phyloP scores from a whole-genome alignment of 2,888 invertebrate genomes.

The Camptogramma bilineatum region DNA sequence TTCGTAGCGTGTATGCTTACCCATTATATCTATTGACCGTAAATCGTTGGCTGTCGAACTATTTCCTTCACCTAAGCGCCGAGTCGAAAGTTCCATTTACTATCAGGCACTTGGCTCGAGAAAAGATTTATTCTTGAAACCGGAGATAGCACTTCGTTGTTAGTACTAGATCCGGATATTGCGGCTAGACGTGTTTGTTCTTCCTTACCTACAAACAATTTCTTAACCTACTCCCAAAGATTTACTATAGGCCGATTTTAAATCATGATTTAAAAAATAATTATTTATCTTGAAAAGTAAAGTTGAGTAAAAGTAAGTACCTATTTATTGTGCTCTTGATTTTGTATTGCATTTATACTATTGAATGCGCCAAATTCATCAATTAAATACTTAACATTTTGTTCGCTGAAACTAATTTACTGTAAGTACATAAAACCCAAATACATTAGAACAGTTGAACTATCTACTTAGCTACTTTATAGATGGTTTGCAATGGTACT shows the following conservation, averaged over 20 bases:
- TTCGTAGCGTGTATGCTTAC: not conserved
- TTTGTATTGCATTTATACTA: no score
- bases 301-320: no score
- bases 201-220: constrained; percentile 25
- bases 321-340: no score
- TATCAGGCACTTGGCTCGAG: constrained; percentile 21
- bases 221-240: not conserved
- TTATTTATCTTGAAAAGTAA: no score
- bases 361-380: no score
- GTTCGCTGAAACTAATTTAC: no score
- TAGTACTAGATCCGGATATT: constrained; percentile 52
- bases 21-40: constrained; percentile 9
- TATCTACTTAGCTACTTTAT: no score
- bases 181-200: constrained; percentile 25
- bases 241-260: not conserved
- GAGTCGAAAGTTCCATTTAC: constrained; percentile 18
- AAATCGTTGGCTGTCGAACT: constrained; percentile 20
- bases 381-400: no score
- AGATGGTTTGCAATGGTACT: no score
- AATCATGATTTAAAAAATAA: no score
- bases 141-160: constrained; percentile 50
- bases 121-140: constrained; percentile 43
- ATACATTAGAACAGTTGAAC: no score
- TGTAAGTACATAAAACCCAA: no score
- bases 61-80: constrained; percentile 8